Evolutionary conservation across 1,140 invertebrate species (phyloP), one percentile per base, ranked within the genome.

Genomic region (Drosophila punjabiensis): DNA sequence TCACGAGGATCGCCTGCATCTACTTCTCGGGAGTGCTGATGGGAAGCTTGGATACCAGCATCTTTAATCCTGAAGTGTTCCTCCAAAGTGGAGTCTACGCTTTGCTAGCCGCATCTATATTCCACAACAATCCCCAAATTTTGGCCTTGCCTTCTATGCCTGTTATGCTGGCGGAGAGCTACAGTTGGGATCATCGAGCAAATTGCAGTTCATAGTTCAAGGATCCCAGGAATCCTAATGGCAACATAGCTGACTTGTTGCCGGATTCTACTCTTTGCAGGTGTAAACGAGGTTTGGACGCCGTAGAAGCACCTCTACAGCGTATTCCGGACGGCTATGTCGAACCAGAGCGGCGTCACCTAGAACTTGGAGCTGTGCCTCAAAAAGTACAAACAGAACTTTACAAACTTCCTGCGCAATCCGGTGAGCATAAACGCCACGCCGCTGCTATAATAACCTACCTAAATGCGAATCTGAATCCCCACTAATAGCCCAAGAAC

Each of bases 11-110:
- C 82, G 97, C 96, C 20, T 96, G 97, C 63, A 97, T 99, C 62
- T 99, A 99, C 94, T 96, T 98, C 94, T 97, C 98, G 7, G 98
- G 98, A 50, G 98, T 99, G 28, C 94, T 98, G 66, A 98, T 98
- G 75, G 98, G 98, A 89, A 99, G 98, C 18, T 94, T 99, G 70
- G 98, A 91, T 55, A 99, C 98, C 50, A 99, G 98, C 60, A 97
- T 99, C 55, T 98, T 99, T 93, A 98, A 99, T 94, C 97, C 97
- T 52, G 96, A 98, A 92, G 98, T 98, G 45, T 98, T 96, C 92
- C 95, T 99, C 24, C 98, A 98, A 35, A 98, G 98, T 39, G 99
- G 97, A 37, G 98, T 98, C 65, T 99, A 99, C 93, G 98, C 98
- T 33, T 95, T 99, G 30, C 94, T 99, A 16, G 98, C 98, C 11